phyloP scores from a whole-genome alignment of 2,888 invertebrate genomes.

The Prionchulus punctatus region DNA sequence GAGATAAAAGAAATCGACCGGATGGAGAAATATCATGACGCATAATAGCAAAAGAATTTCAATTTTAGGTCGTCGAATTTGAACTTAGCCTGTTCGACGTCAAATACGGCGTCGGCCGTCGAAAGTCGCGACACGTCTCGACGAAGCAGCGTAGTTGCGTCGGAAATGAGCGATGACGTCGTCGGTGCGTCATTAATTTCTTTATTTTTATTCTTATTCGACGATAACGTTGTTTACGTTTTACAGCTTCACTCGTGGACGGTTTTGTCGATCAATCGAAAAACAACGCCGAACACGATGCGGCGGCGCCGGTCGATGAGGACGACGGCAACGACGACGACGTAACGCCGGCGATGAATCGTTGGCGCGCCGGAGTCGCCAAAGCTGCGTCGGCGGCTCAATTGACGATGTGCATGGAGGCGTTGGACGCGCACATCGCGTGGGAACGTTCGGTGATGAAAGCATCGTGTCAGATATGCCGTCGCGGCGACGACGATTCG shows the following conservation, averaged over 20 bases:
- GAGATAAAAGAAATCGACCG: too few relatives aligned
- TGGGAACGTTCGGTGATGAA: slow-evolving; percentile 74
- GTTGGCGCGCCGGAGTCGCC: slow-evolving; percentile 73
- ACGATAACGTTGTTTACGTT: too few relatives aligned
- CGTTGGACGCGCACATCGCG: slow-evolving; percentile 72
- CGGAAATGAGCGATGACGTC: too few relatives aligned
- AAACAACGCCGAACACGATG: not conserved
- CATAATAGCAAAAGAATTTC: too few relatives aligned
- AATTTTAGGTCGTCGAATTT: too few relatives aligned
- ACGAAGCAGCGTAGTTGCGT: too few relatives aligned
- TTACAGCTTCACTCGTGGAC: too few relatives aligned
- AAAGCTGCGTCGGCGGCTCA: slow-evolving; percentile 73
- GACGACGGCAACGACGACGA: slow-evolving; percentile 34
- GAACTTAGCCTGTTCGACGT: too few relatives aligned
- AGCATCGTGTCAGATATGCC: slow-evolving; percentile 78
- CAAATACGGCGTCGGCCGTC: too few relatives aligned
- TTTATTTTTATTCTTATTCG: slow-evolving; percentile 1
- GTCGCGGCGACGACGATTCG: slow-evolving; percentile 86
- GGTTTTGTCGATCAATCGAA: not conserved
- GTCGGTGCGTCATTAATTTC: too few relatives aligned
- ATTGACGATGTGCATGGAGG: slow-evolving; percentile 69
- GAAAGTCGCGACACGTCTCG: too few relatives aligned
- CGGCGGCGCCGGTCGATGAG: not conserved
- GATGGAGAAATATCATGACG: too few relatives aligned
- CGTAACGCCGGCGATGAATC: slow-evolving; percentile 51